Evolutionary conservation across 1,140 invertebrate species (phyloP).

Genomic region (Metopolophium dirhodum): DNA sequence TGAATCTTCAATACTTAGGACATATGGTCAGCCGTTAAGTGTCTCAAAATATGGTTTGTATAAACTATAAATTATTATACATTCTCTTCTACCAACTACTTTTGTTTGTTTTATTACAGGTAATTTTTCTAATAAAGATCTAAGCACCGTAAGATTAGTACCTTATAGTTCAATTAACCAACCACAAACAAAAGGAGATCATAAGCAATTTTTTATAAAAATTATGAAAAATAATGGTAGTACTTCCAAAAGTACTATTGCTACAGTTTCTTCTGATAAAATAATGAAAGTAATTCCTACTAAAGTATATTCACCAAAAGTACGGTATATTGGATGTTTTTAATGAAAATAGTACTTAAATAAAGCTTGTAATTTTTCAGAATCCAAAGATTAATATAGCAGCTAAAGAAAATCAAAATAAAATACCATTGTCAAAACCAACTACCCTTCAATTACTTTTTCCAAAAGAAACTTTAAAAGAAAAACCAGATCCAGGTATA

Average conservation of each 20-base stretch:
- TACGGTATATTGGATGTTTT: not conserved
- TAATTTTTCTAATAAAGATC: not conserved
- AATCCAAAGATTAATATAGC: not conserved
- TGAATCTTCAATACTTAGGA: not conserved
- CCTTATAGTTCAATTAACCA: not conserved
- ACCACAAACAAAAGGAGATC: not conserved
- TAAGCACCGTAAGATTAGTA: not conserved
- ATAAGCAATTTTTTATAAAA: not conserved
- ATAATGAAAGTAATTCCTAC: not conserved
- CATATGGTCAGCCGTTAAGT: not conserved
- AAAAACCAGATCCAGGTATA: not conserved
- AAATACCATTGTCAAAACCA: not conserved
- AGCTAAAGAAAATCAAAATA: not conserved
- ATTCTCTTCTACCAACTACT: not conserved
- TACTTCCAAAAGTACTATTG: not conserved
- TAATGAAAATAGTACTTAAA: not conserved
- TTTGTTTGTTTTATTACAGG: not conserved
- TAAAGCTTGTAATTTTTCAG: not conserved
- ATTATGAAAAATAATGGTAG: not conserved
- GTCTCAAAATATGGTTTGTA: not conserved
- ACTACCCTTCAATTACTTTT: not conserved
- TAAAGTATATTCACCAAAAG: not conserved
- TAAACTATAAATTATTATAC: not conserved
- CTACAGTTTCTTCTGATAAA: not conserved
- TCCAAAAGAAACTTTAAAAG: not conserved